Conservation (phyloP, 2,888 invertebrate genomes). For the Thereva nobilitata region DNA sequence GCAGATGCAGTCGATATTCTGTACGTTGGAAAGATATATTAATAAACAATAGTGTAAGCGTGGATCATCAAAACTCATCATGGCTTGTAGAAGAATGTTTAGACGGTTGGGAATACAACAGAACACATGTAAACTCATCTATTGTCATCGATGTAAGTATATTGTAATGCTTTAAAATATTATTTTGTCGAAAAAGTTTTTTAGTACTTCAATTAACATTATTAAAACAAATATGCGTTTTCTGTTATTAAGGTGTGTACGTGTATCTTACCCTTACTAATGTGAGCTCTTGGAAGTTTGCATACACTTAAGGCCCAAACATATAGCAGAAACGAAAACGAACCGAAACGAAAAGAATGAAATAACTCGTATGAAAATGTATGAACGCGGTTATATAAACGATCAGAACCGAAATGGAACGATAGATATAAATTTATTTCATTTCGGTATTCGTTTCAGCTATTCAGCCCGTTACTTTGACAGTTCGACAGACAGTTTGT, state of each 20-base stretch:
- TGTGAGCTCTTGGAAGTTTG: too few relatives aligned
- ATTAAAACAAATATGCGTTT: background rate
- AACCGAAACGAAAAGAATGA: too few relatives aligned
- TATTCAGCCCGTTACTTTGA: too few relatives aligned
- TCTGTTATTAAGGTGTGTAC: background rate
- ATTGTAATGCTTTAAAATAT: conserved; percentile 31
- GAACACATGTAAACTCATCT: conserved; percentile 70
- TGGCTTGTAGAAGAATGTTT: conserved; percentile 72
- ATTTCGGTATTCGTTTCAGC: too few relatives aligned
- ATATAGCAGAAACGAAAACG: too few relatives aligned
- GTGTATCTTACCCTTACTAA: background rate
- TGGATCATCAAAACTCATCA: conserved; percentile 59
- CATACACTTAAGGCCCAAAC: background rate
- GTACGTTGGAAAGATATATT: conserved; percentile 71
- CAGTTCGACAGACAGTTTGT: too few relatives aligned
- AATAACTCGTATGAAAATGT: too few relatives aligned
- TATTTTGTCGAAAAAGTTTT: conserved; percentile 1
- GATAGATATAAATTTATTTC: too few relatives aligned
- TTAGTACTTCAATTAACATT: background rate
- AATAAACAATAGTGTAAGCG: conserved; percentile 48
- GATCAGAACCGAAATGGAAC: too few relatives aligned
- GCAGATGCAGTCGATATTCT: conserved; percentile 73
- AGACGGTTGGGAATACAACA: conserved; percentile 81
- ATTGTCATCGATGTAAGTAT: conserved; percentile 81
- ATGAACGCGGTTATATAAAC: too few relatives aligned